phyloP scores from a whole-genome alignment of 2,113 vertebrate species.

The Corydoras sp. region DNA sequence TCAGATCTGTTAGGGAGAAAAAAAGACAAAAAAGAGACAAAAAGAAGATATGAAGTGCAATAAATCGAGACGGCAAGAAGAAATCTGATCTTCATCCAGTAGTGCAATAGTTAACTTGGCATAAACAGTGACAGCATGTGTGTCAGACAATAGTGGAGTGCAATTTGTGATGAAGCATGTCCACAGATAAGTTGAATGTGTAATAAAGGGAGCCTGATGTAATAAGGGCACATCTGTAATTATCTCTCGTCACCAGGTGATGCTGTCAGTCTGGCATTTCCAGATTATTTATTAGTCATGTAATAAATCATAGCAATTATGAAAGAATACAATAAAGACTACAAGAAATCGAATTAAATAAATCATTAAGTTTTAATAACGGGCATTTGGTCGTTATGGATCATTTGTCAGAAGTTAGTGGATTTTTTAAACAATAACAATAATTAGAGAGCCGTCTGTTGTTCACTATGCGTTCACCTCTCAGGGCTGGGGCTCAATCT shows the following conservation, averaged over 20 bases:
- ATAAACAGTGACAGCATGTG: background rate
- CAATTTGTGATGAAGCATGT: constrained; percentile 19
- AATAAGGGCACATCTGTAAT: constrained; percentile 11
- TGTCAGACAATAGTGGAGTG: constrained; percentile 5
- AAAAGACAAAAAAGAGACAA: background rate
- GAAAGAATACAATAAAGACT: too few relatives aligned
- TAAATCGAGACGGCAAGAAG: background rate
- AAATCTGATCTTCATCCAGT: background rate
- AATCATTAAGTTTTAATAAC: too few relatives aligned
- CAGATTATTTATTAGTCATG: background rate
- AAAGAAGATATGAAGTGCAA: background rate
- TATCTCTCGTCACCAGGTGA: constrained; percentile 13
- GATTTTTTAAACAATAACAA: too few relatives aligned
- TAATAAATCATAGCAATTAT: too few relatives aligned
- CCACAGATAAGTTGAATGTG: constrained; percentile 13
- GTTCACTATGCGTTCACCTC: too few relatives aligned
- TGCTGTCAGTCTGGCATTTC: constrained; percentile 11
- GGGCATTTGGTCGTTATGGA: too few relatives aligned
- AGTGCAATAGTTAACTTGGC: constrained; percentile 10
- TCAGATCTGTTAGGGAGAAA: too few relatives aligned
- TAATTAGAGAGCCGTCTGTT: too few relatives aligned
- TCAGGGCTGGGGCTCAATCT: too few relatives aligned
- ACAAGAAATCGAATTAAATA: too few relatives aligned
- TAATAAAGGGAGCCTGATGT: constrained; percentile 10
- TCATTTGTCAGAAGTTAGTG: too few relatives aligned